Base-by-base conservation (phyloP, 2,797 vertebrate genomes). In the Iguana delicatissima region DNA sequence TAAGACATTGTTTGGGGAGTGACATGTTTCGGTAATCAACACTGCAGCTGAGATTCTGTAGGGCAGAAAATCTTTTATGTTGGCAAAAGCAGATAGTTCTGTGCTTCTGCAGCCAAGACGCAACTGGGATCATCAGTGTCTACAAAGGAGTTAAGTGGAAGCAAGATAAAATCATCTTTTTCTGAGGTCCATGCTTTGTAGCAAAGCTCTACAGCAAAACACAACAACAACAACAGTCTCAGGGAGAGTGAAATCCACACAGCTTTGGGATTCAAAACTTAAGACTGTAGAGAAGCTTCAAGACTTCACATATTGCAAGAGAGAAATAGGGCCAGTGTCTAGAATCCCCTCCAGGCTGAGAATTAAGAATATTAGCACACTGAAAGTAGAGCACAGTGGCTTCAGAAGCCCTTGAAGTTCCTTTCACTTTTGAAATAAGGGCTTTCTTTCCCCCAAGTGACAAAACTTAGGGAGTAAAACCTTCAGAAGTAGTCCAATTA, bases 371-470 rank as follows among this genome's bases (percentile, higher is more conserved):
- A 80, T 89, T 35, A 87, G 24, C 2, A 26, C 42, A 14, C 8
- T 26, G 20, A 79, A 94, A 93, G 32, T 89, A 84, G 94, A 92
- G 84, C 91, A 73, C 85, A 32, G 64, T 0, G 90, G 73, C 81
- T 86, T 46, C 64, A 24, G 87, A 16, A 20, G 67, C 3, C 80
- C 91, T 82, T 82, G 1, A 35, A 0, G 26, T 87, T 50, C 84
- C 52, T 46, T 87, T 84, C 73, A 85, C 62, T 24, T 3, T 85
- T 14, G 55, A 95, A 94, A 92, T 59, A 64, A 94, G 92, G 92
- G 38, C 90, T 91, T 62, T 62, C 69, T 85, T 52, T 67, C 77
- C 88, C 94, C 88, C 88, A 64, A 82, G 89, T 59, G 94, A 84
- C 89, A 57, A 22, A n/a, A 2, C 67, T 88, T 85, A 57, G 88